Conservation (phyloP, 2,113 vertebrate species). For the Corythaeola cristata region DNA sequence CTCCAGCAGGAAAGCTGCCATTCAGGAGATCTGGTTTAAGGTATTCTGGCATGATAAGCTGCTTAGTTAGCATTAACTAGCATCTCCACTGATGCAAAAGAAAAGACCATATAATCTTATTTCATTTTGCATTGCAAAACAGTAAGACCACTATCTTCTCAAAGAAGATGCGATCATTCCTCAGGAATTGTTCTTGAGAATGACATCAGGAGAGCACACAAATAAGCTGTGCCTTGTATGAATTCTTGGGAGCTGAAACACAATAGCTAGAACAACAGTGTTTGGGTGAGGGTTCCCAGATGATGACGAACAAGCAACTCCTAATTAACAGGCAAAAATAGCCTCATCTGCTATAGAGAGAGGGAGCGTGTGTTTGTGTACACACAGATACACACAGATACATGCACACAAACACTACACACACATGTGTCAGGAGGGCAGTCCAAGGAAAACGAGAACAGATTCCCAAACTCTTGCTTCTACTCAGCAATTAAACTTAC, state of each 20-base stretch:
- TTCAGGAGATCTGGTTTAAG: not conserved
- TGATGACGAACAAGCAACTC: not conserved
- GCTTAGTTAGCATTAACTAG: not conserved
- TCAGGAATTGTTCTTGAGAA: not conserved
- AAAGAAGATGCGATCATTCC: not conserved
- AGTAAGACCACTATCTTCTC: not conserved
- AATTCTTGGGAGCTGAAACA: not conserved
- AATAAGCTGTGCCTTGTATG: not conserved
- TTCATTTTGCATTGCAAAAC: not conserved
- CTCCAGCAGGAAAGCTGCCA: not conserved
- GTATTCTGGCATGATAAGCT: not conserved
- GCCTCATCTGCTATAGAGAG: not conserved
- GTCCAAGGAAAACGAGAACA: not conserved
- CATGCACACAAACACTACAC: not conserved
- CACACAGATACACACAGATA: no score
- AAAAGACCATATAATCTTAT: not conserved
- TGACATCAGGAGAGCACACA: not conserved
- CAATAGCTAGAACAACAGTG: fast-evolving
- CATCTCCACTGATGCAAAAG: not conserved
- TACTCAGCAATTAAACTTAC: not conserved
- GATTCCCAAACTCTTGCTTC: not conserved
- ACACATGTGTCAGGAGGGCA: fast-evolving
- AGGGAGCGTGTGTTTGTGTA: not conserved
- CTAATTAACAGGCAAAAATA: not conserved
- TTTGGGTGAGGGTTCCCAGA: not conserved